Evolutionary conservation across 2,113 vertebrate species (phyloP).

Genomic region (Triplophysa tibetana): DNA sequence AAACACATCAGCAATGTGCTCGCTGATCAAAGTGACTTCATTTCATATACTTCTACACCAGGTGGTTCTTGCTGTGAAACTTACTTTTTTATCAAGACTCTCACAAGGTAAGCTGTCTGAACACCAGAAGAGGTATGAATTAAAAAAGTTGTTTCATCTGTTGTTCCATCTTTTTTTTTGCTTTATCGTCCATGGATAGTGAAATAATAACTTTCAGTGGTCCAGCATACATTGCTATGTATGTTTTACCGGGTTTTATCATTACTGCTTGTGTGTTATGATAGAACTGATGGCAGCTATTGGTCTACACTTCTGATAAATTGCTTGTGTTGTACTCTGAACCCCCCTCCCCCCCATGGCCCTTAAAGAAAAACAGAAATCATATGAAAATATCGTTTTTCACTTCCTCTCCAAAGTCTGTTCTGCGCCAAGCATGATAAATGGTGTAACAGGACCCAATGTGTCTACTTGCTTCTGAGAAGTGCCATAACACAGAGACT

Average conservation of each 20-base stretch:
- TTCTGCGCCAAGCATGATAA: slow-evolving; percentile 57
- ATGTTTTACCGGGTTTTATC: slow-evolving; percentile 62
- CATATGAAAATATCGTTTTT: slow-evolving; percentile 49
- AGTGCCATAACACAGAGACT: slow-evolving; percentile 44
- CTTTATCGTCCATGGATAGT: slow-evolving; percentile 59
- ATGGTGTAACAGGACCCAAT: slow-evolving; percentile 49
- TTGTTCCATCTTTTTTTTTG: slow-evolving; percentile 62
- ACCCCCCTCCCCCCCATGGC: neutral
- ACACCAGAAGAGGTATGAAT: slow-evolving; percentile 42
- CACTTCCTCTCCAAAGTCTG: slow-evolving; percentile 52
- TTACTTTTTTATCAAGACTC: slow-evolving; percentile 11
- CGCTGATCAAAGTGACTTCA: slow-evolving; percentile 94
- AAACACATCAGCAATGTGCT: slow-evolving; percentile 99
- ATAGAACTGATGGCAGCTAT: slow-evolving; percentile 56
- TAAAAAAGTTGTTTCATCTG: slow-evolving; percentile 48
- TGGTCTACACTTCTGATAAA: slow-evolving; percentile 60
- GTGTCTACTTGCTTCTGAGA: slow-evolving; percentile 45
- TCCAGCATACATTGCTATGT: slow-evolving; percentile 54
- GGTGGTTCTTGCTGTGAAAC: neutral
- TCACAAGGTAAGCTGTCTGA: slow-evolving; percentile 45
- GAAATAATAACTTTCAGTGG: slow-evolving; percentile 58
- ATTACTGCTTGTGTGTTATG: slow-evolving; percentile 62
- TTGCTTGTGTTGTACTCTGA: slow-evolving; percentile 58
- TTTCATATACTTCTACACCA: neutral
- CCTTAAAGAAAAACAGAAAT: slow-evolving; percentile 56